These are phyloP conservation scores for Baryphthengus martii DNA, from an alignment of 2,113 vertebrate species.

Conservation along the genomic window DNA sequence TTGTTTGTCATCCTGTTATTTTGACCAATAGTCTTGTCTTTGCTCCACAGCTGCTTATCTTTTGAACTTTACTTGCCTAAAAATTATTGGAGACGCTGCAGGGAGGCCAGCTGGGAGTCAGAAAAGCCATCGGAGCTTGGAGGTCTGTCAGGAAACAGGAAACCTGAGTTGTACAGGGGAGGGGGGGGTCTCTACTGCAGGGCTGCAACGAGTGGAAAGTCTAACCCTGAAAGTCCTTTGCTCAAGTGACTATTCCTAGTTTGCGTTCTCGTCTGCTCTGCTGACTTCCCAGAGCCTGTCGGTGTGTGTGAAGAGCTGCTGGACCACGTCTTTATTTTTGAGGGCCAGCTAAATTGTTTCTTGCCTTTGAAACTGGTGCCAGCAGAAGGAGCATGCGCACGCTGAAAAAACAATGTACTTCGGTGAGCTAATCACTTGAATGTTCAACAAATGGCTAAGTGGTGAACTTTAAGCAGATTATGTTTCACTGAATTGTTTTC, in stretches of 20 bases:
- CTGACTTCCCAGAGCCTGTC: not conserved
- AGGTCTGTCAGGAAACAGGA: constrained; percentile 64
- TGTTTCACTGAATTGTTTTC: constrained; percentile 59
- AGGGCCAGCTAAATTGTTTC: not conserved
- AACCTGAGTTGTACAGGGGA: not conserved
- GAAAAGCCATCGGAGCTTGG: not conserved
- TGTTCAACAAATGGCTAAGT: constrained; percentile 45
- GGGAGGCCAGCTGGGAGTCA: constrained; percentile 37
- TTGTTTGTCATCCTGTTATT: constrained; percentile 44
- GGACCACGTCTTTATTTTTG: not conserved
- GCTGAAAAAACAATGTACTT: not conserved
- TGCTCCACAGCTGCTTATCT: constrained; percentile 59
- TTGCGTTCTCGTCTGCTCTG: no score
- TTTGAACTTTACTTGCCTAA: constrained; percentile 48
- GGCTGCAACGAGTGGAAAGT: not conserved
- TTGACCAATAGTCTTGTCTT: constrained; percentile 21
- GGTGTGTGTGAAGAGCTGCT: not conserved
- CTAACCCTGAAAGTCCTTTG: not conserved
- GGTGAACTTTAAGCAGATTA: constrained; percentile 49
- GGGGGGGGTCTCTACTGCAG: not conserved
- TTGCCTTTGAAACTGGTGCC: constrained; percentile 54
- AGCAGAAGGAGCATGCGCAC: not conserved
- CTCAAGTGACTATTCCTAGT: not conserved
- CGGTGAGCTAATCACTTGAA: constrained; percentile 32
- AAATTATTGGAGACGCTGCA: constrained; percentile 10